Base-by-base conservation (phyloP, 2,888 invertebrate genomes). In the Polia nebulosa region DNA sequence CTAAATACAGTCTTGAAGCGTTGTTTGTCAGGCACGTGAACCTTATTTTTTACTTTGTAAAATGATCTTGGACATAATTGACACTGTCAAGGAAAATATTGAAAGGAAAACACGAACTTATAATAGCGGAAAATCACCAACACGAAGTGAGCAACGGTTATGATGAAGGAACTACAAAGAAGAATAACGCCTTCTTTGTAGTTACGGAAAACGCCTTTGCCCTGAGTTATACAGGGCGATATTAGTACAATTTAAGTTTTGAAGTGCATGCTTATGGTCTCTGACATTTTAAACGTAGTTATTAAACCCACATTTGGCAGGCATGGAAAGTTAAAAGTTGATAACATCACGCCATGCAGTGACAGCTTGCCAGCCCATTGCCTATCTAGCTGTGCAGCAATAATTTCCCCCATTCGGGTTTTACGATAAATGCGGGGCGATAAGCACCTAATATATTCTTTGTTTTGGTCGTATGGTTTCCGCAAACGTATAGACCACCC, bases 301-400 rank as follows among this genome's bases (percentile, higher is more conserved):
- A 63, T 73, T 36, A 69, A 44, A 58, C 58, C 44, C 78, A 69
- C 55, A 78, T 78, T 77, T 77, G 76, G 76, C 76, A 78, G 27
- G 53, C 41, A 61, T 51, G 36, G 60, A 53, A 51, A 69, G 51
- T 69, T 55, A 61, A 69, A 76, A 78, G 64, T 78, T 69, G 78
- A 78, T 73, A 78, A 64, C 45, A 78, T 69, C 58, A 64, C 36
- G 49, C 76, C 32, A 53, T 62, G 39, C 44, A 64, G 78, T 69
- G 74, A 78, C 74, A 77, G 78, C 74, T 69, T 78, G 74, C 76
- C 74, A 74, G 78, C 49, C 66, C 57, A 67, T 78, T 61, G 60
- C 63, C 63, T 73, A 61, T 69, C 51, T 74, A 64, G 47, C 63
- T 56, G 78, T 73, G 78, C 74, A 61, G 49, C 63, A 69, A 78